Base-by-base conservation (phyloP, 2,888 invertebrate genomes). In the Lasioglossum villosulum region DNA sequence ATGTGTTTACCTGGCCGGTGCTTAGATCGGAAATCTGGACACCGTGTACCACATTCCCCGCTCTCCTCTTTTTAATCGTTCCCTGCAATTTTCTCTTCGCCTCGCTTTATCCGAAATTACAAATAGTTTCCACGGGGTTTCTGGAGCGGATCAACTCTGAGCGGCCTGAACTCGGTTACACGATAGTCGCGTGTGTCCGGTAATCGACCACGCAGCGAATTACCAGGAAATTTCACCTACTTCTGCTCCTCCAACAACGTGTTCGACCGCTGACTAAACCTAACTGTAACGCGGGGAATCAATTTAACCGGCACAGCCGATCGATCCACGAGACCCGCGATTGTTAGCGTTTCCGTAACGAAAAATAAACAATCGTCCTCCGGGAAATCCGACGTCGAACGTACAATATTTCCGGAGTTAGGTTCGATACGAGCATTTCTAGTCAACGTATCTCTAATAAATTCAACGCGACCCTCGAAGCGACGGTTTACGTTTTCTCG, bases 1-100 rank as follows among this genome's bases (percentile, higher is more conserved):
- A 42, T 8, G 39, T 83, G 78, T 84, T 83, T 84, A 84, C 42
- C 66, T 48, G 42, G 73, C 48, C 59, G 27, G 52, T 70, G 56
- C n/a, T 48, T 30, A 34, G n/a, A 77, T 77, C 52, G 37, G 42
- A 45, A 39, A 78, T 78, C 78, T 78, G 66, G 48, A 73, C 59
- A 45, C 19, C 52, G 76, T 16, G n/a, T 0, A 19, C 66, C 34
- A 23, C 34, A 34, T 34, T 23, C 8, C 23, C 23, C 52, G 8
- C 45, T 4, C 45, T 10, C 27, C 14, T 1, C 59, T 30, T 63
- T n/a, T 16, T 63, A 14, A 63, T 63, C 30, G 5, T 30, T 27
- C n/a, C 10, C 27, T 14, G 10, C 27, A 12, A 27, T 59, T 59
- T 27, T 10, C 14, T n/a, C 27, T 27, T 27, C 14, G 2, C 27